Conservation (phyloP, 1,140 invertebrate genomes). For the Leptopilina clavipes region DNA sequence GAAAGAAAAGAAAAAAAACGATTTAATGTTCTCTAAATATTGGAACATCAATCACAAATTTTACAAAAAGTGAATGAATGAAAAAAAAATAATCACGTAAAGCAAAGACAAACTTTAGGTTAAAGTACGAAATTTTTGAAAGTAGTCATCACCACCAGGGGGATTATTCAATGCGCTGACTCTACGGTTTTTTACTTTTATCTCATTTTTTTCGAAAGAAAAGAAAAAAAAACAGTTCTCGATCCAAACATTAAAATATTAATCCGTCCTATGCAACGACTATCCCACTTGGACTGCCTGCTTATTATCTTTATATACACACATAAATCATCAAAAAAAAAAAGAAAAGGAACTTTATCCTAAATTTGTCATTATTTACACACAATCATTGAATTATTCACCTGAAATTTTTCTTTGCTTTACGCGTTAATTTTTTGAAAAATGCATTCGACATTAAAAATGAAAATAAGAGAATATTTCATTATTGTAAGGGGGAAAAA, state of each 20-base stretch:
- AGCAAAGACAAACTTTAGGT: not conserved
- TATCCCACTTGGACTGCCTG: slow-evolving; percentile 49
- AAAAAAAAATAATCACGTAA: not conserved
- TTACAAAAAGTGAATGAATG: too few species aligned
- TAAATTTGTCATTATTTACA: not conserved
- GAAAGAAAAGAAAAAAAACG: not conserved
- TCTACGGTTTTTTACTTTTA: slow-evolving; percentile 4
- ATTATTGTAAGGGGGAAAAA: not conserved
- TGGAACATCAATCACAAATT: not conserved
- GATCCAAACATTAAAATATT: slow-evolving; percentile 17
- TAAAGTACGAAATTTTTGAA: not conserved
- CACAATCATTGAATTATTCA: not conserved
- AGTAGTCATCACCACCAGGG: slow-evolving; percentile 12
- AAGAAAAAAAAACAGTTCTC: not conserved
- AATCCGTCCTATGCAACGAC: slow-evolving; percentile 56
- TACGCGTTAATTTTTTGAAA: not conserved
- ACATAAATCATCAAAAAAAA: not conserved
- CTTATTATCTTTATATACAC: slow-evolving; percentile 20
- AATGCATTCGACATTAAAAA: not conserved
- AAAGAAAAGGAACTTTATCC: not conserved
- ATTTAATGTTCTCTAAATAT: slow-evolving; percentile 3
- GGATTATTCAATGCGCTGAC: not conserved
- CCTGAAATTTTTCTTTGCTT: slow-evolving; percentile 3
- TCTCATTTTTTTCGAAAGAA: not conserved
- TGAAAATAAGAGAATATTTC: not conserved